Conservation (phyloP, 1,140 invertebrate genomes). For the Orius insidiosus region DNA sequence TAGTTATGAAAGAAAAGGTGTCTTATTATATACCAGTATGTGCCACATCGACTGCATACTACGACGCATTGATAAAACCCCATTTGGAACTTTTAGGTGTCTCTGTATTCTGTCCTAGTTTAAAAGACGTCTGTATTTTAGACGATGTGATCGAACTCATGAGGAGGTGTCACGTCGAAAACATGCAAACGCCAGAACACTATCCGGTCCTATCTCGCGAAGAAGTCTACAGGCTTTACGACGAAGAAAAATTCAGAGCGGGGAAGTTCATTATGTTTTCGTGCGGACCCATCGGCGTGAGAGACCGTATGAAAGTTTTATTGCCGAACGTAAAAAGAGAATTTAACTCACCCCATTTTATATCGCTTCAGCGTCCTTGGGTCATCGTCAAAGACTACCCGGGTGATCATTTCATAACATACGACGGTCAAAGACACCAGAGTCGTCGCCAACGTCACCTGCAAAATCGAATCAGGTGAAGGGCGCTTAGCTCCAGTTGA, state of each 20-base stretch:
- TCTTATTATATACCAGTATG: conserved; percentile 59
- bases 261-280: conserved; percentile 53
- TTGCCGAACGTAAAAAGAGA: conserved; percentile 41
- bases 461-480: conserved; percentile 43
- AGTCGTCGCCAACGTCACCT: conserved; percentile 61
- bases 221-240: conserved; percentile 48
- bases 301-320: conserved; percentile 44
- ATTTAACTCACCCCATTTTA: conserved; percentile 29
- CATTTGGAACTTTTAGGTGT: conserved; percentile 57
- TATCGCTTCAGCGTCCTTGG: conserved; percentile 46
- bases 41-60: conserved; percentile 52
- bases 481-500: conserved; percentile 49
- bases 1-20: conserved; percentile 50
- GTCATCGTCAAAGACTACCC: conserved; percentile 52
- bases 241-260: conserved; percentile 38
- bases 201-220: conserved; percentile 41
- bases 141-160: conserved; percentile 56
- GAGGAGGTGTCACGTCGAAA: conserved; percentile 39
- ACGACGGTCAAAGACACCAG: conserved; percentile 57
- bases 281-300: conserved; percentile 47
- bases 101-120: conserved; percentile 52
- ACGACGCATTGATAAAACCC: conserved; percentile 58
- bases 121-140: conserved; percentile 47
- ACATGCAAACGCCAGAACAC: conserved; percentile 43
- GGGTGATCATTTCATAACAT: conserved; percentile 51